Conservation (phyloP, 2,888 invertebrate genomes). For the Drosophila crucigera region DNA sequence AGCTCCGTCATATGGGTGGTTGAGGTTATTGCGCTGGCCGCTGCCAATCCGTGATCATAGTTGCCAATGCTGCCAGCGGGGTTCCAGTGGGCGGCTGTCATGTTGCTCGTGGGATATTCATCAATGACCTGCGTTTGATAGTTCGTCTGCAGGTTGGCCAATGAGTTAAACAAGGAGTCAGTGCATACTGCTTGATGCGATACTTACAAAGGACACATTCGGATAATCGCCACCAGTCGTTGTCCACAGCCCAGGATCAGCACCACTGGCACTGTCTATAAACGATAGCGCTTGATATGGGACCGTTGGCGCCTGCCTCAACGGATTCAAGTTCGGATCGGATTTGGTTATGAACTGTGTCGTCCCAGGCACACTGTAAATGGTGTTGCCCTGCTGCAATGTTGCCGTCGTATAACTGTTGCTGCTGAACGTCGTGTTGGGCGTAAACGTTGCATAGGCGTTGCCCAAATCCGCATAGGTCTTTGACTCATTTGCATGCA, state of each 20-base stretch:
- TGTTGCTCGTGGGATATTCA: constrained; percentile 78
- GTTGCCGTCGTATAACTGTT: constrained; percentile 70
- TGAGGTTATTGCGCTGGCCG: constrained; percentile 49
- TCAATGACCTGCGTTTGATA: constrained; percentile 84
- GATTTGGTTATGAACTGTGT: constrained; percentile 81
- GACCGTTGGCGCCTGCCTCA: constrained; percentile 77
- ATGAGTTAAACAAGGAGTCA: constrained; percentile 7
- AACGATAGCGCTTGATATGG: constrained; percentile 78
- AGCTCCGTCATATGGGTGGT: constrained; percentile 58
- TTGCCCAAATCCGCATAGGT: constrained; percentile 84
- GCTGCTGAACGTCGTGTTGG: constrained; percentile 68
- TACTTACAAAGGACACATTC: constrained; percentile 81
- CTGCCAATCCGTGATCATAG: constrained; percentile 69
- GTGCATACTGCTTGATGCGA: not conserved
- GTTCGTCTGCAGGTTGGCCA: constrained; percentile 64
- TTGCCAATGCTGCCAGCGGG: constrained; percentile 50
- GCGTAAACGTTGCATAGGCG: constrained; percentile 75
- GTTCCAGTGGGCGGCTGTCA: constrained; percentile 74
- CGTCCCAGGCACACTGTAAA: constrained; percentile 81
- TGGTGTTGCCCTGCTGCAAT: constrained; percentile 71
- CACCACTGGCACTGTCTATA: constrained; percentile 76
- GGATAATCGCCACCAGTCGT: constrained; percentile 75
- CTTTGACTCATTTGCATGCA: constrained; percentile 81
- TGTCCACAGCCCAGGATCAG: constrained; percentile 77
- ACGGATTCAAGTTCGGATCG: constrained; percentile 83